Evolutionary conservation across 2,888 invertebrate species (phyloP).

Genomic region (Diloba caeruleocephala): DNA sequence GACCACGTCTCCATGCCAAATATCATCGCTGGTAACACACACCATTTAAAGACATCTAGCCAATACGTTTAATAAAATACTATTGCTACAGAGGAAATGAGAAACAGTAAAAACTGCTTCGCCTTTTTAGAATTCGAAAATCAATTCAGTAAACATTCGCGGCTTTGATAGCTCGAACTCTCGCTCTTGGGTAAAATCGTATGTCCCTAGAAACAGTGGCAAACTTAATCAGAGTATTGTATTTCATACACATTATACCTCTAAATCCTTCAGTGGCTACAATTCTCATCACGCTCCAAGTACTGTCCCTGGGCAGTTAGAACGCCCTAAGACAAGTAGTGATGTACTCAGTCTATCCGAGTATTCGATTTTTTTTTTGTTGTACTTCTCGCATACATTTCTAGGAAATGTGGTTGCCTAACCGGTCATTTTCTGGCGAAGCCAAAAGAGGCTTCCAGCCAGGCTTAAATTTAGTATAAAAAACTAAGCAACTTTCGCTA

Average conservation of each 20-base stretch:
- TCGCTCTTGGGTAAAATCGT: slow-evolving; percentile 27
- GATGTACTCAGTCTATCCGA: slow-evolving; percentile 46
- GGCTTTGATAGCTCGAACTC: slow-evolving; percentile 17
- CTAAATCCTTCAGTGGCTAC: slow-evolving; percentile 42
- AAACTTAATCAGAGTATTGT: slow-evolving; percentile 36
- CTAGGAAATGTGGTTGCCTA: no score
- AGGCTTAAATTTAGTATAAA: no score
- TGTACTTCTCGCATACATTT: no score
- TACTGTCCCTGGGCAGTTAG: slow-evolving; percentile 47
- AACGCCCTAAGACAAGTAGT: slow-evolving; percentile 51
- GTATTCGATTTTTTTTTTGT: slow-evolving; percentile 57
- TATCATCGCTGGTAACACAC: no score
- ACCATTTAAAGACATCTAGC: slow-evolving; percentile 3
- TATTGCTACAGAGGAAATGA: slow-evolving; percentile 19
- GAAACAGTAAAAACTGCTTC: slow-evolving; percentile 19
- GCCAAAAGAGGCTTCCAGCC: no score
- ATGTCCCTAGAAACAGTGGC: slow-evolving; percentile 20
- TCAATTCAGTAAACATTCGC: slow-evolving; percentile 23
- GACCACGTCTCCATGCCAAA: no score
- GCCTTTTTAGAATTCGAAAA: slow-evolving; percentile 28
- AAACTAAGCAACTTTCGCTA: no score
- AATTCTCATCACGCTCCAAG: slow-evolving; percentile 51
- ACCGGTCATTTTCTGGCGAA: no score
- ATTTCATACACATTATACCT: slow-evolving; percentile 49
- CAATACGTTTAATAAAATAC: slow-evolving; percentile 26